A percentile compares a stretch with the other conserved stretches of the same genome.
Evolutionary conservation across 2,888 invertebrate species (phyloP).

Genomic region (Aphodius granarius): DNA sequence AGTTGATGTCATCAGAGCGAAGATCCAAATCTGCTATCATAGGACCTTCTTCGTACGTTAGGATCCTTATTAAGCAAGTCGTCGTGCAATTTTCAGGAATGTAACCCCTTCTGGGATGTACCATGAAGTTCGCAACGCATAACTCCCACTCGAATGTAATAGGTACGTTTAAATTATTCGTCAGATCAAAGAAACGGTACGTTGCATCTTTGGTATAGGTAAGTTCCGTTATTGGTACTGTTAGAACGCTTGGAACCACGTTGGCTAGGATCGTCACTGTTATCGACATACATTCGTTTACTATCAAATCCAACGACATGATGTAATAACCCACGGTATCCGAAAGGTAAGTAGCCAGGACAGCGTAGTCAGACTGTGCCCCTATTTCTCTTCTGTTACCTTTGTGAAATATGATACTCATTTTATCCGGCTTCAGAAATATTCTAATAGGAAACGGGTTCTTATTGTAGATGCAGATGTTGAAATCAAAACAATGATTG

Average conservation of each 20-base stretch:
- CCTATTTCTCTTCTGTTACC: slow-evolving; percentile 35
- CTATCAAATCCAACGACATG: slow-evolving; percentile 37
- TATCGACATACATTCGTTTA: slow-evolving; percentile 53
- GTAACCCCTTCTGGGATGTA: slow-evolving; percentile 58
- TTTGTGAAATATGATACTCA: slow-evolving; percentile 35
- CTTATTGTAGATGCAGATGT: slow-evolving; percentile 47
- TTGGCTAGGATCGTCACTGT: slow-evolving; percentile 51
- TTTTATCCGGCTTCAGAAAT: slow-evolving; percentile 31
- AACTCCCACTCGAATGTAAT: slow-evolving; percentile 58
- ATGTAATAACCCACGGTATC: neutral
- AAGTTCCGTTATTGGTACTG: slow-evolving; percentile 43
- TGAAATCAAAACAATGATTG: slow-evolving; percentile 41
- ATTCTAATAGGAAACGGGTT: slow-evolving; percentile 49
- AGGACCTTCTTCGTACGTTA: slow-evolving; percentile 36
- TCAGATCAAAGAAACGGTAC: slow-evolving; percentile 55
- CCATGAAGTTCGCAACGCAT: slow-evolving; percentile 54
- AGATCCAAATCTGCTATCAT: slow-evolving; percentile 44
- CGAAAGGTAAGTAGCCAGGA: neutral
- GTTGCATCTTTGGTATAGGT: slow-evolving; percentile 48
- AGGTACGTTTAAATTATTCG: slow-evolving; percentile 59
- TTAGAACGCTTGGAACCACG: slow-evolving; percentile 49
- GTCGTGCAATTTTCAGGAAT: slow-evolving; percentile 58
- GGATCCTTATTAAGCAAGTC: slow-evolving; percentile 52
- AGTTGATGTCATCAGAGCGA: slow-evolving; percentile 45
- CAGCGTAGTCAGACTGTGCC: neutral